Percentiles rank a stretch among this genome's conserved stretches.
Conservation (phyloP, 2,888 invertebrate genomes). For the Pseudolycoriella hygida region DNA sequence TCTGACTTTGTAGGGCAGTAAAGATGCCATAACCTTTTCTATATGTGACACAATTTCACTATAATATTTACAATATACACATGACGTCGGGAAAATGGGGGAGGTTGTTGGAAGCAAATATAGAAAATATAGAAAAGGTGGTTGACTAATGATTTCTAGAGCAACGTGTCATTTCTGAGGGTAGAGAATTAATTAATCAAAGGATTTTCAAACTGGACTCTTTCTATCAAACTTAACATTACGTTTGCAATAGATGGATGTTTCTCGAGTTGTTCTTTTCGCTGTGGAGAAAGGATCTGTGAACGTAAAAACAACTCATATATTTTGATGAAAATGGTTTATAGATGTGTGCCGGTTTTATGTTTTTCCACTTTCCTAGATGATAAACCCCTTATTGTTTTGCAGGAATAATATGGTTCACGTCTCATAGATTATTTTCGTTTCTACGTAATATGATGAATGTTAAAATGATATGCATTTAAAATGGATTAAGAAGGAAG, state of each 20-base stretch:
- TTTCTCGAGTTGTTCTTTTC: background rate
- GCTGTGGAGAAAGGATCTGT: background rate
- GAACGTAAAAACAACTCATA: background rate
- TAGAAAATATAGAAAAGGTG: slow-evolving; percentile 3
- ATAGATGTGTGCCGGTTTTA: background rate
- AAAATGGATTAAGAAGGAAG: background rate
- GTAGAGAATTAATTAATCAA: slow-evolving; percentile 5
- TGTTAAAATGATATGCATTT: background rate
- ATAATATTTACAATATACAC: background rate
- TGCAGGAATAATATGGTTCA: too few species aligned
- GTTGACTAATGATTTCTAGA: slow-evolving; percentile 6
- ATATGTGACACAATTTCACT: too few species aligned
- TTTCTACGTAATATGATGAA: background rate
- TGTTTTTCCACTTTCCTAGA: background rate
- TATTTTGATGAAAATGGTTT: background rate
- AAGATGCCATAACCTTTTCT: too few species aligned
- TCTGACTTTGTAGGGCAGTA: too few species aligned
- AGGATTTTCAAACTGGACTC: slow-evolving; percentile 6
- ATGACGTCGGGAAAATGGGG: background rate
- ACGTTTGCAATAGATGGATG: background rate
- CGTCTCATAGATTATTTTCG: background rate
- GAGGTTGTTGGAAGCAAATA: background rate
- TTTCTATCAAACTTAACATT: slow-evolving; percentile 2
- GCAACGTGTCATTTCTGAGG: slow-evolving; percentile 4
- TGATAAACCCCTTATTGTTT: background rate